Evolutionary conservation across 2,113 vertebrate genomes (phyloP).

Genomic region (Xenus cinereus): DNA sequence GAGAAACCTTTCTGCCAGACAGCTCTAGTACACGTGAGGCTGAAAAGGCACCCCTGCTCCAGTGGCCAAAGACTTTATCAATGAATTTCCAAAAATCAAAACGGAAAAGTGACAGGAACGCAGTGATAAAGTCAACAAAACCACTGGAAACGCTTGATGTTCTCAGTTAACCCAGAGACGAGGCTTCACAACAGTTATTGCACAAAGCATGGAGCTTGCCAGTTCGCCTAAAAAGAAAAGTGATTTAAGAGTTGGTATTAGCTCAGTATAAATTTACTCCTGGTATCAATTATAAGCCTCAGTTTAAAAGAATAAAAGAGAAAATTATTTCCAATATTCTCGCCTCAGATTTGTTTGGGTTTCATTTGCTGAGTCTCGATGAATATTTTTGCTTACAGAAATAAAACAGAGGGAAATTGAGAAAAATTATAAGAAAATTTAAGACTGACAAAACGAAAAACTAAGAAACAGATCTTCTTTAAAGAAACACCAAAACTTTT

Average conservation of each 20-base stretch:
- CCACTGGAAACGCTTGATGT: not conserved
- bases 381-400: not conserved
- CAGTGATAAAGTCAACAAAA: not conserved
- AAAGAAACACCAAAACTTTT: not conserved
- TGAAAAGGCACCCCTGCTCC: not conserved
- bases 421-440: not conserved
- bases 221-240: not conserved
- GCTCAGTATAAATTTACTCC: not conserved
- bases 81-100: not conserved
- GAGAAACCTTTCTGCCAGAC: rapidly evolving
- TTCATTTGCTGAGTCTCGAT: not conserved
- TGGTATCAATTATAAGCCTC: not conserved
- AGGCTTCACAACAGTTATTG: not conserved
- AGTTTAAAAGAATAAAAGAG: not conserved
- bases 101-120: not conserved
- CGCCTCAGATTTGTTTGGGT: not conserved
- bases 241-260: not conserved
- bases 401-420: not conserved
- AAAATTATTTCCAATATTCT: not conserved
- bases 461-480: not conserved
- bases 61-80: not conserved
- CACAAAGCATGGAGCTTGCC: not conserved
- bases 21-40: not conserved
- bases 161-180: not conserved
- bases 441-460: not conserved